A percentile compares a stretch with the other conserved stretches of the same genome.
phyloP scores from a whole-genome alignment of 2,888 invertebrate species.

The Rapana venosa region DNA sequence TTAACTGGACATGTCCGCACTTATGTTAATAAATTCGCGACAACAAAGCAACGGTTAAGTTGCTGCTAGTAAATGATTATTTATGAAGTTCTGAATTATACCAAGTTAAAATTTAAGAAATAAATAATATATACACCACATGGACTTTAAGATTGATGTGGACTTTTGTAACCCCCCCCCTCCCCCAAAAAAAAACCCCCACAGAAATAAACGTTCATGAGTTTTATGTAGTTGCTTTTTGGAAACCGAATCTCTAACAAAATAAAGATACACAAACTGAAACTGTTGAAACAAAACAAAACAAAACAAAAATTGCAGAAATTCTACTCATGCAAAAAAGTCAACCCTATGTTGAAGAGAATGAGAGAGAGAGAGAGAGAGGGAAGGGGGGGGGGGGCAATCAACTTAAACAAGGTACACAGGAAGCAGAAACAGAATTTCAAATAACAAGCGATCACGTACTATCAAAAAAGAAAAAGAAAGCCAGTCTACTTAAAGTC shows the following conservation, averaged over 20 bases:
- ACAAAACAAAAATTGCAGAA: not conserved
- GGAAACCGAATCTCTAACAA: not conserved
- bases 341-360: not conserved
- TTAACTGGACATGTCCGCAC: too few species aligned
- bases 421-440: not conserved
- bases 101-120: too few species aligned
- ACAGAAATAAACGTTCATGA: too few species aligned
- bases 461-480: not conserved
- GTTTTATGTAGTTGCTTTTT: too few species aligned
- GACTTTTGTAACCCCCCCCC: too few species aligned
- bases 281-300: not conserved
- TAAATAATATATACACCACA: too few species aligned
- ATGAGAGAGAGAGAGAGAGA: slow-evolving; percentile 8
- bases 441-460: not conserved
- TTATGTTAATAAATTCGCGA: too few species aligned
- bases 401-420: not conserved
- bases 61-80: too few species aligned
- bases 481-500: not conserved
- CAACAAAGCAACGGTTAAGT: too few species aligned
- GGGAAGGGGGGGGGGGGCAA: not conserved
- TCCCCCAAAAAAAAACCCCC: too few species aligned
- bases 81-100: too few species aligned
- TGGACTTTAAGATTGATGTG: too few species aligned
- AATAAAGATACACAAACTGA: not conserved
- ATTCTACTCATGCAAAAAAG: not conserved